Base-by-base conservation (phyloP, 2,888 invertebrate species). In the Erpobdella octoculata region DNA sequence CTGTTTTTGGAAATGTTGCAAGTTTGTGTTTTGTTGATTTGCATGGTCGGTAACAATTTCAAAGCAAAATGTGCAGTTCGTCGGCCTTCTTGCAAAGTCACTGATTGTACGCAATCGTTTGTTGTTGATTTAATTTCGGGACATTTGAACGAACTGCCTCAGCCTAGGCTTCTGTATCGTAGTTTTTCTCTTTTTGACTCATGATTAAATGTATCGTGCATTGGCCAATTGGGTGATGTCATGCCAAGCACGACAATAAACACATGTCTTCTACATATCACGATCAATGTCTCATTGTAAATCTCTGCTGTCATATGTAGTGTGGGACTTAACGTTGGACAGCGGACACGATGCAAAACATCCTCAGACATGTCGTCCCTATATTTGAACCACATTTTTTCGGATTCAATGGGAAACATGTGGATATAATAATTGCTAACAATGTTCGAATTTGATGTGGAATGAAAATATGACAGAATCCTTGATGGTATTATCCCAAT, bases 301-400 rank as follows among this genome's bases (percentile, higher is more conserved):
- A 41, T 41, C n/a, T 41, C 46, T 41, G 46, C 46, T 41, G 46
- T 41, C 46, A 41, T 41, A 15, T 41, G 12, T 41, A 41, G 46
- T 41, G 46, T 41, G n/a, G 46, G 46, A 41, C n/a, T 41, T n/a
- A 15, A 41, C 12, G 46, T 41, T 41, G 12, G 12, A 15, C 46
- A n/a, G 46, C 46, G 46, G 12, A 41, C 12, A 41, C 46, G 46
- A 41, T 41, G 46, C 46, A 41, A 41, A 41, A 41, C 46, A 41
- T 41, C 46, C 46, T 41, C 46, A 41, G 46, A 41, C 46, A 41
- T 41, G 46, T 41, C 46, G n/a, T 41, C 46, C n/a, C 46, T 41
- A 41, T 41, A 41, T n/a, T 41, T 41, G n/a, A 41, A 12, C 46
- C 46, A 41, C 46, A 41, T 15, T 41, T n/a, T 41, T 41, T 41